Evolutionary conservation across 2,888 invertebrate species (phyloP).

Genomic region (Pristionchus japonicus): DNA sequence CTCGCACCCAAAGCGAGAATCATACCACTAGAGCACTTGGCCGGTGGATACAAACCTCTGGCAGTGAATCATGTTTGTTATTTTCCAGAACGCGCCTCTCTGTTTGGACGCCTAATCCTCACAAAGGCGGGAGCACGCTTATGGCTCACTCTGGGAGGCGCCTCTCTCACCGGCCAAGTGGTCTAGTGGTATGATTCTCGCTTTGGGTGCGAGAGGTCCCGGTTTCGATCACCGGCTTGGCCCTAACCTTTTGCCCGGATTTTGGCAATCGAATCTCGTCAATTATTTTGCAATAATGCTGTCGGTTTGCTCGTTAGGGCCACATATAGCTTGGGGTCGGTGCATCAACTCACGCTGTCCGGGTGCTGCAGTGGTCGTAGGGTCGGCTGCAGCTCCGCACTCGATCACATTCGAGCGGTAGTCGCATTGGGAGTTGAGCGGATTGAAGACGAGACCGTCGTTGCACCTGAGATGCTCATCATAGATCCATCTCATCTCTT

Average conservation of each 20-base stretch:
- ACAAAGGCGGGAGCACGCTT: background rate
- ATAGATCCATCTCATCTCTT: background rate
- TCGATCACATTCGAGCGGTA: constrained; percentile 26
- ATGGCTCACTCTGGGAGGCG: background rate
- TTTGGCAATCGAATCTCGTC: background rate
- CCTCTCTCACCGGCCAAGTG: constrained; percentile 42
- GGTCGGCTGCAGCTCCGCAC: constrained; percentile 7
- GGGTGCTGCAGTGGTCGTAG: background rate
- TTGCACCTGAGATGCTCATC: background rate
- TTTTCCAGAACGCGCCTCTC: background rate
- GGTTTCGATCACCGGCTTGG: constrained; percentile 69
- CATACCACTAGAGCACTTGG: constrained; percentile 69
- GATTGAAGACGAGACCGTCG: constrained; percentile 46
- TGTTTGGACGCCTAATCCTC: background rate
- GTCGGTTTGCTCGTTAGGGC: background rate
- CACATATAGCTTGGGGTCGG: no score
- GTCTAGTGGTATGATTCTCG: constrained; percentile 74
- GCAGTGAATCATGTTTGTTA: background rate
- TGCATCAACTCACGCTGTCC: background rate
- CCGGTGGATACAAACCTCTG: background rate
- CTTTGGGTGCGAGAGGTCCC: constrained; percentile 74
- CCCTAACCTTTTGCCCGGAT: constrained; percentile 37
- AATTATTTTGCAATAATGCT: background rate
- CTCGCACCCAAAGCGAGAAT: constrained; percentile 74
- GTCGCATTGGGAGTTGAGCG: constrained; percentile 24